Evolutionary conservation across 2,888 invertebrate genomes (phyloP).

Genomic region (Epinotia brunnichana): DNA sequence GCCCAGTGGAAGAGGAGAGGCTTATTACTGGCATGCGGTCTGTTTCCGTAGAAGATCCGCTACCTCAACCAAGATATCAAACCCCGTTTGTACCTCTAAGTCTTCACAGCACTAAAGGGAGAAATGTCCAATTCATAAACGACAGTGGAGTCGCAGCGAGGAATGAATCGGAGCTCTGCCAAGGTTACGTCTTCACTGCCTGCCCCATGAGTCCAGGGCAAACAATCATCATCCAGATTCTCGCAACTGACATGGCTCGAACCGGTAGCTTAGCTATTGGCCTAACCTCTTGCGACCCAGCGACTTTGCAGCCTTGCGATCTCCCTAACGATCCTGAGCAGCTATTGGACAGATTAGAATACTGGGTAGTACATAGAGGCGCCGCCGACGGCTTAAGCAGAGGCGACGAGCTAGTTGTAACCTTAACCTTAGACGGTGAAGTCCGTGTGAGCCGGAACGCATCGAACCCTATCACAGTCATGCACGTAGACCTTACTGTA

Average conservation of each 20-base stretch:
- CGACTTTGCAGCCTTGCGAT: conserved; percentile 87
- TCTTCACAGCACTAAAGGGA: conserved; percentile 90
- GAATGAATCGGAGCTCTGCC: conserved; percentile 94
- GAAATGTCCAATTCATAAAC: conserved; percentile 91
- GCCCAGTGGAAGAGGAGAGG: conserved; percentile 84
- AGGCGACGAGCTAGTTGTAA: conserved; percentile 95
- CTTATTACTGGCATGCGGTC: conserved; percentile 88
- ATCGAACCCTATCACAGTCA: conserved; percentile 90
- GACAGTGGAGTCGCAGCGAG: conserved; percentile 91
- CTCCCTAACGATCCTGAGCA: conserved; percentile 96
- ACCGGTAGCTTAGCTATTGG: conserved; percentile 96
- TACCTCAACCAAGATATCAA: conserved; percentile 86
- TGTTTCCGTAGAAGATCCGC: conserved; percentile 84
- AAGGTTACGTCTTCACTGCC: conserved; percentile 97
- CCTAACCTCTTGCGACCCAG: conserved; percentile 97
- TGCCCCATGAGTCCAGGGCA: conserved; percentile 94
- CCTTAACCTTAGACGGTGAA: conserved; percentile 90
- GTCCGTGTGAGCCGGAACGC: conserved; percentile 93
- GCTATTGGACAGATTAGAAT: conserved; percentile 96
- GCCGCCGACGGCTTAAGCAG: conserved; percentile 92
- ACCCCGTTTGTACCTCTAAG: conserved; percentile 87
- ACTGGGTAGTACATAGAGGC: conserved; percentile 98
- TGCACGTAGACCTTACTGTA: conserved; percentile 97
- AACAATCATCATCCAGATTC: conserved; percentile 92
- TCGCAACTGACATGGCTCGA: conserved; percentile 93